phyloP scores from a whole-genome alignment of 2,888 invertebrate species.

The Prosapia bicincta region DNA sequence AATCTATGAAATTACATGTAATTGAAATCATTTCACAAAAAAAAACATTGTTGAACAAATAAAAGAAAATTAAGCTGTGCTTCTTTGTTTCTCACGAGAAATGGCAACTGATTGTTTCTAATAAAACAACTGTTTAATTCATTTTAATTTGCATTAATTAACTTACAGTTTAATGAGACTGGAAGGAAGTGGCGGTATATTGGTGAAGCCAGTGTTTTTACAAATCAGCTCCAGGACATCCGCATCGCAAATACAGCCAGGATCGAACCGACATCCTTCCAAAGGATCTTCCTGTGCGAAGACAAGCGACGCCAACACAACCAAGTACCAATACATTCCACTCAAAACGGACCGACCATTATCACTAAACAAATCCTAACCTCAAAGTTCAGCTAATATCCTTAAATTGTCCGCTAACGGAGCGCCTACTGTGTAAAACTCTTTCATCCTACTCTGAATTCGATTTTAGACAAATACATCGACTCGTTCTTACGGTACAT shows the following conservation, averaged over 20 bases:
- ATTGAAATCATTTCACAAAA: too few species aligned
- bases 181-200: conserved; percentile 9
- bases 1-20: too few species aligned
- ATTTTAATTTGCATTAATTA: too few species aligned
- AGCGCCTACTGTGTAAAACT: neutral
- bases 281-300: neutral
- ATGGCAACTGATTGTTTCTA: too few species aligned
- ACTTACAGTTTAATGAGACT: conserved; percentile 21
- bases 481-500: too few species aligned
- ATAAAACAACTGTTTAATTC: too few species aligned
- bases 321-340: neutral
- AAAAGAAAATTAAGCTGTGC: too few species aligned
- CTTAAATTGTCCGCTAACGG: neutral
- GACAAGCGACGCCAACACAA: neutral
- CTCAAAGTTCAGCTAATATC: neutral
- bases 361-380: neutral
- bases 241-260: conserved; percentile 13
- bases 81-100: too few species aligned
- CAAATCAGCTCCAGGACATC: conserved; percentile 8
- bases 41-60: too few species aligned
- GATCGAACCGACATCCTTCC: conserved; percentile 12
- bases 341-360: neutral
- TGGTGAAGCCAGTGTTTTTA: conserved; percentile 11
- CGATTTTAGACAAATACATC: conserved; percentile 5
- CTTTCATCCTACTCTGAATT: conserved; percentile 10